Evolutionary conservation across 2,113 vertebrate species (phyloP), one percentile per base, ranked within the genome.

Genomic region (Lethenteron reissneri): DNA sequence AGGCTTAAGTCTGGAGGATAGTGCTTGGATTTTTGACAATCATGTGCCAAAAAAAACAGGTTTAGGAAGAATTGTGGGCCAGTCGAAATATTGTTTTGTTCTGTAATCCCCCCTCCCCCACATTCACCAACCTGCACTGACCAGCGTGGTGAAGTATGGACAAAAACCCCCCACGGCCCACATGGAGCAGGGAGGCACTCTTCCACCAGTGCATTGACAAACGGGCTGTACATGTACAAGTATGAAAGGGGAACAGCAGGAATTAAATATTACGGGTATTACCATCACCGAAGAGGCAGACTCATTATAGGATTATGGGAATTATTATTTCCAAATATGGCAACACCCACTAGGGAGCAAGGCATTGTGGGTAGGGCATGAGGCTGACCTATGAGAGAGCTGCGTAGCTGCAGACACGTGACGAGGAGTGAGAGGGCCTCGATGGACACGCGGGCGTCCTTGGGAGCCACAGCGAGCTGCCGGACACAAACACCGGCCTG

Each of bases 401-500:
- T 89, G 76, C 94, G 90, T 14, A 99, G 82, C 81, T 99, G 94
- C 62, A 99, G 85, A 75, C 94, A 99, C 25, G 94, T 97, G 13
- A 99, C 91, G 21, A 99, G 79, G 57, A 99, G 86, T 8, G 94
- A 99, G 78, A 97, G 79, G 11, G 94, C 94, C 79, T 99, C 94
- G 1, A 92, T 87, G 56, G 94, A 88, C 57, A 99, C 94, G 76
- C 97, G 85, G 6, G 91, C 83, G 73, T 97, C 94, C 81, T 99
- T 99, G 82, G 85, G 90, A 64, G 90, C 95, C 69, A 97, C 88
- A 0, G 84, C 85, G 76, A 87, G 89, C 74, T 97, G 92, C 57
- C 89, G 84, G 70, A 96, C 89, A 70, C 94, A 99, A 80, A 97
- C 95, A 58, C 92, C 90, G 2, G 91, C 92, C 1, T 95, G 92